These are phyloP conservation scores for Ptyas mucosa DNA, from an alignment of 2,113 vertebrate species.

Conservation along the genomic window DNA sequence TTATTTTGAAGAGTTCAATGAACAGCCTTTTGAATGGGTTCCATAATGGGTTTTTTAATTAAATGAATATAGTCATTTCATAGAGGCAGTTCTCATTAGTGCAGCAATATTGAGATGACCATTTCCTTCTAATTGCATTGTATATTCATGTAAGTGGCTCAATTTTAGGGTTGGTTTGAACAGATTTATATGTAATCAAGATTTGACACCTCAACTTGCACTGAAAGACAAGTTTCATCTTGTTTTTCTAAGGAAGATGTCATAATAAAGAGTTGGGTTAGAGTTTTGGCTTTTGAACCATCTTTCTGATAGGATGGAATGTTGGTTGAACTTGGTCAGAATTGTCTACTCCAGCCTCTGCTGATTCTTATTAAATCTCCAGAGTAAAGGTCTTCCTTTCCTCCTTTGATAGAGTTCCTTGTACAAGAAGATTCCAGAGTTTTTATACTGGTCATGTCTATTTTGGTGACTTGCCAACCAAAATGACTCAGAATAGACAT, in stretches of 20 bases:
- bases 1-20: conserved; percentile 66
- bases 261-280: conserved; percentile 26
- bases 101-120: conserved; percentile 63
- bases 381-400: background rate
- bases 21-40: conserved; percentile 64
- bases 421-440: background rate
- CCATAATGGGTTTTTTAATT: conserved; percentile 75
- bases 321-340: background rate
- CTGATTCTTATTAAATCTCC: background rate
- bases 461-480: background rate
- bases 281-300: background rate
- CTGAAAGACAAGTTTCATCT: conserved; percentile 30
- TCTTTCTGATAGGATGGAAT: too few relatives aligned
- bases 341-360: background rate
- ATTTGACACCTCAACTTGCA: conserved; percentile 32
- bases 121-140: conserved; percentile 65
- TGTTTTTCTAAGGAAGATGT: conserved; percentile 34
- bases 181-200: conserved; percentile 57
- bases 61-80: conserved; percentile 71
- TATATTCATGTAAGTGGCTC: conserved; percentile 50
- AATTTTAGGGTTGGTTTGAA: conserved; percentile 64
- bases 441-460: background rate
- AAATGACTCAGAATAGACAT: background rate
- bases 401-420: background rate
- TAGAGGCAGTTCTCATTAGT: conserved; percentile 71